A percentile compares a stretch with the other conserved stretches of the same genome.
phyloP scores from a whole-genome alignment of 2,888 invertebrate genomes.

The Polymixis lichenea region DNA sequence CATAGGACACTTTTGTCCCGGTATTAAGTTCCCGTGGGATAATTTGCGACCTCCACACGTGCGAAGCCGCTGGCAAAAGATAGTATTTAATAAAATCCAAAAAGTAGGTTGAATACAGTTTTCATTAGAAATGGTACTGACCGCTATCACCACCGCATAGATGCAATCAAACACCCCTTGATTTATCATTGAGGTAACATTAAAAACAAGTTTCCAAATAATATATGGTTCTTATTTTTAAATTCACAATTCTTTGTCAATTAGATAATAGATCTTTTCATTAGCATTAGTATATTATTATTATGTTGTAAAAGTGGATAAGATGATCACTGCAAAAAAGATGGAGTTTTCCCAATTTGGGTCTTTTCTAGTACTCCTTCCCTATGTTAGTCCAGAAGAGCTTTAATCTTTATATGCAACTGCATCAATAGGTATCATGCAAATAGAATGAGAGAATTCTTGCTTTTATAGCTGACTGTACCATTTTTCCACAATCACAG shows the following conservation, averaged over 20 bases:
- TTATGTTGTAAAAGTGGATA: not conserved
- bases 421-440: not conserved
- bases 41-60: too few relatives aligned
- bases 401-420: not conserved
- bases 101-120: not conserved
- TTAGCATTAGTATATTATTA: not conserved
- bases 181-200: not conserved
- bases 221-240: not conserved
- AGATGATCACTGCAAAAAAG: not conserved
- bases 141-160: not conserved
- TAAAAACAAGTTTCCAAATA: not conserved
- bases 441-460: not conserved
- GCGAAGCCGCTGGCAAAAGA: too few relatives aligned
- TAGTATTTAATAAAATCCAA: not conserved
- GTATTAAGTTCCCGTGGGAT: too few relatives aligned
- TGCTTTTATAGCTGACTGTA: too few relatives aligned
- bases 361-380: not conserved
- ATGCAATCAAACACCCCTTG: not conserved
- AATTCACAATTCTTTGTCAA: not conserved
- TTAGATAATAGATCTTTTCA: not conserved
- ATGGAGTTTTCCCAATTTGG: not conserved
- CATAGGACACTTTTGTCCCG: too few relatives aligned
- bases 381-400: not conserved
- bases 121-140: not conserved
- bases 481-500: not conserved